A percentile compares a stretch with the other conserved stretches of the same genome.
phyloP scores from a whole-genome alignment of 1,140 invertebrate genomes.

The Drosophila novamexicana region DNA sequence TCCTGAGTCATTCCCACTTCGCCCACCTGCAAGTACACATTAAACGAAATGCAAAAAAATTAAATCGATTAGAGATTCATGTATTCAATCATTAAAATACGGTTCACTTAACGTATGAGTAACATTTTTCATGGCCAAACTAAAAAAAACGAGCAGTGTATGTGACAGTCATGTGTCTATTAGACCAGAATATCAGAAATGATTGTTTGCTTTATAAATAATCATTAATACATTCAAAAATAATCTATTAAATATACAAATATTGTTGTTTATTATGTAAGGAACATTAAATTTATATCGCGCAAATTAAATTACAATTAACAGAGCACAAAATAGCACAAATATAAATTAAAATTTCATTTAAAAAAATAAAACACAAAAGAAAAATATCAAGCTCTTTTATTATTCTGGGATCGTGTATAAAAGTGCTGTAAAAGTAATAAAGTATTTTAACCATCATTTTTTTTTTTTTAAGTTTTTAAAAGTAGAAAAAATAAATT shows the following conservation, averaged over 20 bases:
- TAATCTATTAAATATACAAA: background rate
- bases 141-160: too few species aligned
- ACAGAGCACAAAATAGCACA: background rate
- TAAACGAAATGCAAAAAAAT: background rate
- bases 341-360: background rate
- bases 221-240: background rate
- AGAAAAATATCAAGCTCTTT: too few species aligned
- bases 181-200: too few species aligned
- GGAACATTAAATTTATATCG: background rate
- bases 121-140: background rate
- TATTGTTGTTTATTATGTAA: background rate
- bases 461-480: too few species aligned
- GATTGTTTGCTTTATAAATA: background rate
- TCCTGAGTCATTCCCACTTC: slow-evolving; percentile 65
- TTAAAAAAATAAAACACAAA: too few species aligned
- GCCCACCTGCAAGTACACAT: slow-evolving; percentile 67
- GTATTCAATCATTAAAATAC: background rate
- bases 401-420: too few species aligned
- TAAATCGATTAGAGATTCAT: background rate
- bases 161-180: too few species aligned
- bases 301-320: too few species aligned
- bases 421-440: too few species aligned
- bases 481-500: too few species aligned
- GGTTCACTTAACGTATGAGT: slow-evolving; percentile 5
- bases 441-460: too few species aligned